Evolutionary conservation across 2,888 invertebrate species (phyloP).

Genomic region (Hypercompe scribonia): DNA sequence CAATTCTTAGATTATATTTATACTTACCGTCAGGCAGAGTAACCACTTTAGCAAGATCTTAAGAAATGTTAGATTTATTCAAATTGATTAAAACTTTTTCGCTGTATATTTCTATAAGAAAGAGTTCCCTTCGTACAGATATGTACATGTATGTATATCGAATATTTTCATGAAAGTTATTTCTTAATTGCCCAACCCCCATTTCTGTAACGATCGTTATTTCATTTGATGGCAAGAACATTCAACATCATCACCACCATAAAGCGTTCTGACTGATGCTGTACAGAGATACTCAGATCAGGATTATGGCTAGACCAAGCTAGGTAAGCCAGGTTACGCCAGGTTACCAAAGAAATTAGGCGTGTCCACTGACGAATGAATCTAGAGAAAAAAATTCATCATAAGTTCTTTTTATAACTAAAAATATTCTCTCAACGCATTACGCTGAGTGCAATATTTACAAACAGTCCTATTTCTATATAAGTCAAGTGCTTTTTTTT

Average conservation of each 20-base stretch:
- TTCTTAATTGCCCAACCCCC: neutral
- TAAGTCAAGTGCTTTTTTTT: constrained; percentile 68
- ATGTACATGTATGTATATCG: neutral
- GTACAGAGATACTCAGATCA: neutral
- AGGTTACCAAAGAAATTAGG: neutral
- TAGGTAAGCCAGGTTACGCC: neutral
- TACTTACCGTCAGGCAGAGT: too few species aligned
- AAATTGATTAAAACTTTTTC: too few species aligned
- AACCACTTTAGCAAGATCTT: too few species aligned
- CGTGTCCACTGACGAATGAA: neutral
- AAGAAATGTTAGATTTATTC: too few species aligned
- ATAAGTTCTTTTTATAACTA: neutral
- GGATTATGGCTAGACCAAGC: neutral
- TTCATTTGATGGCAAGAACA: neutral
- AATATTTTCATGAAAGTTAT: neutral
- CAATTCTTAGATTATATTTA: too few species aligned
- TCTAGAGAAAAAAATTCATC: constrained; percentile 7
- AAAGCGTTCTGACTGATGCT: neutral
- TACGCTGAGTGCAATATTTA: constrained; percentile 47
- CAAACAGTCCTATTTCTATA: constrained; percentile 67
- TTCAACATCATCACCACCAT: neutral
- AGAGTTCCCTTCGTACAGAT: neutral
- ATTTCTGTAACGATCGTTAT: neutral
- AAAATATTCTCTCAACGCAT: constrained; percentile 26
- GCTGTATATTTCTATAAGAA: neutral